phyloP scores from a whole-genome alignment of 1,140 invertebrate genomes.

The Dendrolimus punctatus region DNA sequence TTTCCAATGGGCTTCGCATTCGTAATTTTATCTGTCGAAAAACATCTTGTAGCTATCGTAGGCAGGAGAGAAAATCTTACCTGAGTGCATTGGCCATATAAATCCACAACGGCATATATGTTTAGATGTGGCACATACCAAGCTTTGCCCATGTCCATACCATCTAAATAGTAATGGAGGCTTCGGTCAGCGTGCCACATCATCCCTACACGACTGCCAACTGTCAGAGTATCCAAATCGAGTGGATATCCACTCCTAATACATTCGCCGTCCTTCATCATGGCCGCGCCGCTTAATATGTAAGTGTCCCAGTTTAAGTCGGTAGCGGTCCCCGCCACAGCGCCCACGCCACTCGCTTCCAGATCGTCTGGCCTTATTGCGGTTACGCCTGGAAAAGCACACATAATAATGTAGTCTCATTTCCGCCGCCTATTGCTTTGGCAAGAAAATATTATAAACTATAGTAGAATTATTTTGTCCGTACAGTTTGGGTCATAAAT shows the following conservation, averaged over 20 bases:
- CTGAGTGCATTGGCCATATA: slow-evolving; percentile 95
- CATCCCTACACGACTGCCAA: slow-evolving; percentile 86
- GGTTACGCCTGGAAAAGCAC: slow-evolving; percentile 78
- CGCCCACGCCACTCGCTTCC: slow-evolving; percentile 33
- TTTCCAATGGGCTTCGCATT: too few species aligned
- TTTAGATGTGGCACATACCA: slow-evolving; percentile 86
- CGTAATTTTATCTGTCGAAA: too few species aligned
- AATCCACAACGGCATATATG: slow-evolving; percentile 94
- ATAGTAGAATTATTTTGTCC: too few species aligned
- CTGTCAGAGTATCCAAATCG: slow-evolving; percentile 85
- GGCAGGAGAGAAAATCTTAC: too few species aligned
- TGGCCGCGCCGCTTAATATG: slow-evolving; percentile 88
- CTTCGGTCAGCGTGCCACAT: slow-evolving; percentile 89
- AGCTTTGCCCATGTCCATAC: slow-evolving; percentile 90
- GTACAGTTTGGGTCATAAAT: too few species aligned
- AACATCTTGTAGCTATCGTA: too few species aligned
- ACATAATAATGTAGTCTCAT: too few species aligned
- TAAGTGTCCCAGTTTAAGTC: slow-evolving; percentile 94
- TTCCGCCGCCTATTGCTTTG: too few species aligned
- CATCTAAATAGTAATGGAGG: slow-evolving; percentile 93
- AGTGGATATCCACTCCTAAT: slow-evolving; percentile 87
- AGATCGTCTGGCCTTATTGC: slow-evolving; percentile 88
- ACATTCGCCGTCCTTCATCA: slow-evolving; percentile 88
- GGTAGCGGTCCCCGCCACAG: slow-evolving; percentile 91
- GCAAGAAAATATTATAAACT: too few species aligned